phyloP scores from a whole-genome alignment of 2,113 vertebrate genomes.

The Falco punctatus region DNA sequence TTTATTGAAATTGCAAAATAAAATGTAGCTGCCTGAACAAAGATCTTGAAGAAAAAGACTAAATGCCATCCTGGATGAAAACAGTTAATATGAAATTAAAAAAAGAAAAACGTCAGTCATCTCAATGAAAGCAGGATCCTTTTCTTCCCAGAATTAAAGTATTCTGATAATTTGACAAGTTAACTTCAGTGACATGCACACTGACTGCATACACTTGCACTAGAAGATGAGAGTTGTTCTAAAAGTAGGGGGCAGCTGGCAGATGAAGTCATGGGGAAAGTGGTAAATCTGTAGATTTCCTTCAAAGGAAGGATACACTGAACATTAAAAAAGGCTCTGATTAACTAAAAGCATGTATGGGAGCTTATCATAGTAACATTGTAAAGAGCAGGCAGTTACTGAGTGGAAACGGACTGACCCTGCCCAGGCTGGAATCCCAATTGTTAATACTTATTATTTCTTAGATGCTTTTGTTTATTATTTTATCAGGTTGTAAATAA shows the following conservation, averaged over 20 bases:
- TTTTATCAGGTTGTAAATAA: background rate
- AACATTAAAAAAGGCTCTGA: background rate
- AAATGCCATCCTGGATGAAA: background rate
- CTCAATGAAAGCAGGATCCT: background rate
- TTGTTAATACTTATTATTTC: background rate
- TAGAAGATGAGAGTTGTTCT: background rate
- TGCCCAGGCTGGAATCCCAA: background rate
- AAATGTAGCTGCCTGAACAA: background rate
- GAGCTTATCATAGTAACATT: background rate
- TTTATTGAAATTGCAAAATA: background rate
- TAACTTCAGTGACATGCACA: background rate
- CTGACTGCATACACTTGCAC: background rate
- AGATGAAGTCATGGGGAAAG: background rate
- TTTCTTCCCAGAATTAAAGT: background rate
- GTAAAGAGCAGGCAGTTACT: background rate
- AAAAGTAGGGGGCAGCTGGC: background rate
- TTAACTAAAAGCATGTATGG: background rate
- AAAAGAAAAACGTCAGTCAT: background rate
- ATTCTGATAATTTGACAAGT: background rate
- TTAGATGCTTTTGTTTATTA: background rate
- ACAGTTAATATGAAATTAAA: background rate
- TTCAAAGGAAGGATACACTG: background rate
- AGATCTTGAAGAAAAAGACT: background rate
- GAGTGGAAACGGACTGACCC: background rate
- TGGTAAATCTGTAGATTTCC: background rate